Conservation (phyloP, 2,113 vertebrate species). For the Ceuthmochares aereus region DNA sequence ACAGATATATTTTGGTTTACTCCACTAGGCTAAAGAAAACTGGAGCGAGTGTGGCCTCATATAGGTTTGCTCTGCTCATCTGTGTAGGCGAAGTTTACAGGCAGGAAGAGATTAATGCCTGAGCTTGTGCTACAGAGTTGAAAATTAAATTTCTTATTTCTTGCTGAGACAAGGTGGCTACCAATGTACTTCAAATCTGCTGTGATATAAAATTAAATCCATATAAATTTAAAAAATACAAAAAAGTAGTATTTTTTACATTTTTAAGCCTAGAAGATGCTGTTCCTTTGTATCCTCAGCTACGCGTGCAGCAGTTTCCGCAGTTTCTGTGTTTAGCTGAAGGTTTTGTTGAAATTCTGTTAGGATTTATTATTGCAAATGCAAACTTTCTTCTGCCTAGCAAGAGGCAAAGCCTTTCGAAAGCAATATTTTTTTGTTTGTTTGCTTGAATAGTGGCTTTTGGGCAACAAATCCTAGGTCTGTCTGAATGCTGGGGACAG, state of each 20-base stretch:
- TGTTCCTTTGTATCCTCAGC: neutral
- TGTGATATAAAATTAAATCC: neutral
- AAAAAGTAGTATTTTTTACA: neutral
- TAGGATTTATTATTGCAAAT: neutral
- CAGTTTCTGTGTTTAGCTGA: neutral
- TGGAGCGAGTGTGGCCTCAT: accelerated
- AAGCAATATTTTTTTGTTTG: neutral
- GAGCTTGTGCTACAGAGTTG: neutral
- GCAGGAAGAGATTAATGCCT: neutral
- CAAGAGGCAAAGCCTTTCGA: neutral
- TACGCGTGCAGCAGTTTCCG: neutral
- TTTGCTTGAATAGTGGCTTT: neutral
- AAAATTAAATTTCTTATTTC: neutral
- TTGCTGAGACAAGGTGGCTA: neutral
- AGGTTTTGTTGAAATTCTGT: neutral
- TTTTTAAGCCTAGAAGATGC: neutral
- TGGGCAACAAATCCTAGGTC: neutral
- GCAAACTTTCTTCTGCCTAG: neutral
- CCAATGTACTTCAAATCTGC: neutral
- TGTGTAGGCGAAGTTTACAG: neutral
- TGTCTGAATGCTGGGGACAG: neutral
- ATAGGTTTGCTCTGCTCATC: neutral
- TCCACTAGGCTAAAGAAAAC: neutral
- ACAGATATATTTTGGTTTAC: neutral
- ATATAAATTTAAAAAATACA: neutral